A percentile compares a stretch with the other conserved stretches of the same genome.
These are phyloP conservation scores for Smutsia gigantea DNA, from an alignment of 2,797 vertebrate species.

Conservation along the genomic window DNA sequence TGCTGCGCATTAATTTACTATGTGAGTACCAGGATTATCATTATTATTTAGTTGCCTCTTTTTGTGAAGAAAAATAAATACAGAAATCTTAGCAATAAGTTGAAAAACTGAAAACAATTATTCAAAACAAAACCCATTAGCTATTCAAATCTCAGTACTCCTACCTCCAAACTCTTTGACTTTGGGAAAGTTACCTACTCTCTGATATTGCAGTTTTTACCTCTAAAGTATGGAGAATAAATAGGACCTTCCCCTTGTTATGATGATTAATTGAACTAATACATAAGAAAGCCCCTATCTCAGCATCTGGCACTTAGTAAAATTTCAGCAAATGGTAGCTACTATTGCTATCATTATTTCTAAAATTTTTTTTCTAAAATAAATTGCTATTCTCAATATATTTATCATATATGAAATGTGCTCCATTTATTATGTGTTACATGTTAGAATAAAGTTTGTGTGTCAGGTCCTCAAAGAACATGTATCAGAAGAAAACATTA, in stretches of 20 bases:
- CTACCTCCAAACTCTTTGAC: neutral
- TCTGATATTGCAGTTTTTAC: neutral
- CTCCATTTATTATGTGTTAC: neutral
- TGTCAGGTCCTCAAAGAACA: neutral
- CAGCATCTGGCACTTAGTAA: neutral
- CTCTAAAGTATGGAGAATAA: neutral
- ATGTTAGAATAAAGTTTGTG: neutral
- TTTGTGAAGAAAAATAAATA: constrained; percentile 31
- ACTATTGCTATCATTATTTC: neutral
- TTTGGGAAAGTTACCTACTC: neutral
- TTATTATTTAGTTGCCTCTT: neutral
- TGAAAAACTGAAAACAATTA: neutral
- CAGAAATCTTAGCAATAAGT: neutral
- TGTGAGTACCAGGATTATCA: neutral
- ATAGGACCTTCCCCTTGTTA: neutral
- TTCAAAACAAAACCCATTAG: neutral
- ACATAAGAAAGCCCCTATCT: neutral
- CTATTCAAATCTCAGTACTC: neutral
- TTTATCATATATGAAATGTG: neutral
- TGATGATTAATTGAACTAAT: neutral
- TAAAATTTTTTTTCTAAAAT: neutral
- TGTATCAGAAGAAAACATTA: neutral
- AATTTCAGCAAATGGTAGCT: neutral
- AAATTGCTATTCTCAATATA: neutral
- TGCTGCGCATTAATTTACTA: neutral